phyloP scores from a whole-genome alignment of 2,113 vertebrate species.

The Caracal caracal region DNA sequence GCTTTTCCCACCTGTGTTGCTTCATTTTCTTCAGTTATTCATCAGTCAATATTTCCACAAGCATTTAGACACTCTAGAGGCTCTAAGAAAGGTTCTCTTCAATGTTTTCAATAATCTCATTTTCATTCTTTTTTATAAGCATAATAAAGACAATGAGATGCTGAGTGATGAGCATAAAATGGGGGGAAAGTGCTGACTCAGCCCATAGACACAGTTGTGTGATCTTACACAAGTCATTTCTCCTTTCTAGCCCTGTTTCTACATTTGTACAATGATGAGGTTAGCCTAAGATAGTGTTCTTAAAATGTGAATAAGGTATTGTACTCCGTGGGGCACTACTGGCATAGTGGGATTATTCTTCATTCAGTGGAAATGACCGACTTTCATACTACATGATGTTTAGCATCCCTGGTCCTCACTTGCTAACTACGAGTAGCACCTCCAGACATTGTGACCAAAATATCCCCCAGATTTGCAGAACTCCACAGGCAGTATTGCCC shows the following conservation, averaged over 20 bases:
- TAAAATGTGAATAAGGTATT: not conserved
- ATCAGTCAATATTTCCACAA: not conserved
- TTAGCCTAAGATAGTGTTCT: not conserved
- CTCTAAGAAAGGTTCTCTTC: not conserved
- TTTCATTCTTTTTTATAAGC: not conserved
- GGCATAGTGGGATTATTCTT: not conserved
- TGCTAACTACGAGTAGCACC: not conserved
- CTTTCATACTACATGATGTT: not conserved
- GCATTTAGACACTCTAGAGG: not conserved
- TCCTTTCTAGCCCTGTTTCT: not conserved
- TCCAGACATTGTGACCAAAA: not conserved
- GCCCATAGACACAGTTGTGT: too few species aligned
- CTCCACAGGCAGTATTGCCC: not conserved
- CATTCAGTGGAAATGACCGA: not conserved
- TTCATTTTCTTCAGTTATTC: not conserved
- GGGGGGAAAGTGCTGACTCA: not conserved
- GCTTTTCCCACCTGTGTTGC: not conserved
- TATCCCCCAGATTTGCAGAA: not conserved
- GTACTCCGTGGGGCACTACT: not conserved
- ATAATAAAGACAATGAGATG: not conserved
- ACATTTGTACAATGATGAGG: not conserved
- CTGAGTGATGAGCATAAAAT: not conserved
- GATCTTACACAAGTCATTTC: not conserved
- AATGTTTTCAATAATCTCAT: not conserved
- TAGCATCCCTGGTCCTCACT: not conserved